Conservation (phyloP, 2,797 vertebrate genomes). For the Mallotus villosus region DNA sequence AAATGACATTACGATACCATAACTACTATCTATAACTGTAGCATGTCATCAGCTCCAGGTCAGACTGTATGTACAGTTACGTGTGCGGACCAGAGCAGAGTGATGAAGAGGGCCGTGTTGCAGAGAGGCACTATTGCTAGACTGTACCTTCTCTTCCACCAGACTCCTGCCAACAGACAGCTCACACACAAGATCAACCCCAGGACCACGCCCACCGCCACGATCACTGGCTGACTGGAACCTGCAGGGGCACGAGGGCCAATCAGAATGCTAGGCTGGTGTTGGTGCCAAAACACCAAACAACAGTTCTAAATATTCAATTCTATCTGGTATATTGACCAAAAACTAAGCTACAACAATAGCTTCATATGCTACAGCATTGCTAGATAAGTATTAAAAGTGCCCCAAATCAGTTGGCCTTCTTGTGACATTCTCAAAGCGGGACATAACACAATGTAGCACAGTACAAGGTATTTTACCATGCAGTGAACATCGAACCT, state of each 20-base stretch:
- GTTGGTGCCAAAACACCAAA: neutral
- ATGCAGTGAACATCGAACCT: too few relatives aligned
- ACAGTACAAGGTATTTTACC: too few relatives aligned
- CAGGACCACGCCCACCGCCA: constrained; percentile 77
- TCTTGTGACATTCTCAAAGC: too few relatives aligned
- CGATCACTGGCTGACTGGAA: constrained; percentile 70
- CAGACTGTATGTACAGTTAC: neutral
- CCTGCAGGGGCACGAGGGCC: constrained; percentile 55
- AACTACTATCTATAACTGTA: neutral
- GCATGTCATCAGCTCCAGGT: neutral
- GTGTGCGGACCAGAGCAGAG: neutral
- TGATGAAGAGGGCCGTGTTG: neutral
- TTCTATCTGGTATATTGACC: too few relatives aligned
- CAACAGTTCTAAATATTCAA: too few relatives aligned
- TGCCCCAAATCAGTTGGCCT: too few relatives aligned
- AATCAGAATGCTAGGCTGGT: constrained; percentile 1
- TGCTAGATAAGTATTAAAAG: too few relatives aligned
- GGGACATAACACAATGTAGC: too few relatives aligned
- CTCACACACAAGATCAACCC: constrained; percentile 75
- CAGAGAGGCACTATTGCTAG: neutral
- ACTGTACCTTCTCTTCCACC: constrained; percentile 80
- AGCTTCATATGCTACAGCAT: too few relatives aligned
- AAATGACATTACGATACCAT: neutral
- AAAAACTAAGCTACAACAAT: too few relatives aligned
- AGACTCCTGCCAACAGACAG: constrained; percentile 78